These are phyloP conservation scores for Lagopus muta DNA, from an alignment of 2,113 vertebrate genomes.

Conservation along the genomic window DNA sequence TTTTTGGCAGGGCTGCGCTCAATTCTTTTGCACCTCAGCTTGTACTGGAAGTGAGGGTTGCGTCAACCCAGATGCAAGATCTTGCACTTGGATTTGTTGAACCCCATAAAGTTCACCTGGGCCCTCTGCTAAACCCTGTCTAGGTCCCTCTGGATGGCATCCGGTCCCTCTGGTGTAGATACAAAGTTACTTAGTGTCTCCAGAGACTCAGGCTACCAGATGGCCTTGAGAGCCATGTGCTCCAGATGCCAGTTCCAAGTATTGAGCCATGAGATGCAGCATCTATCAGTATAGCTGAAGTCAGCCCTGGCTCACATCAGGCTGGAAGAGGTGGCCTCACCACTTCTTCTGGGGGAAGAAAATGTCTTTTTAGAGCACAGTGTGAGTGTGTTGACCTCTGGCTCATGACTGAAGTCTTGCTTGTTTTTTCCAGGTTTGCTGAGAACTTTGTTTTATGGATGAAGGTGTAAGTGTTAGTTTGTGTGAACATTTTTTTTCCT, in stretches of 20 bases:
- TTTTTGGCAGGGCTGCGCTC: too few relatives aligned
- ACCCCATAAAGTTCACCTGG: too few relatives aligned
- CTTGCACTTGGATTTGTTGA: too few relatives aligned
- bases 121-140: too few relatives aligned
- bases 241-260: background rate
- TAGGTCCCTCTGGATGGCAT: too few relatives aligned
- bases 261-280: rapidly evolving
- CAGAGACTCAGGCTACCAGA: background rate
- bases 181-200: rapidly evolving
- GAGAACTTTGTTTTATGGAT: background rate
- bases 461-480: background rate
- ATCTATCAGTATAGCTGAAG: background rate
- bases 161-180: too few relatives aligned
- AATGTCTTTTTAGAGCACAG: background rate
- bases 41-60: too few relatives aligned
- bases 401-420: background rate
- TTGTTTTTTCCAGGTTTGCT: background rate
- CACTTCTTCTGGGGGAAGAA: constrained; percentile 5
- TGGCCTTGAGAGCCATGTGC: rapidly evolving
- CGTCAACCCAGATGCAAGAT: too few relatives aligned
- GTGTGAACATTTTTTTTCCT: background rate
- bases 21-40: too few relatives aligned
- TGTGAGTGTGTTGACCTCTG: background rate
- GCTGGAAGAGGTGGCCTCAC: background rate
- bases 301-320: background rate